A percentile compares a stretch with the other conserved stretches of the same genome.
Evolutionary conservation across 2,113 vertebrate species (phyloP).

Genomic region (Polypterus senegalus): DNA sequence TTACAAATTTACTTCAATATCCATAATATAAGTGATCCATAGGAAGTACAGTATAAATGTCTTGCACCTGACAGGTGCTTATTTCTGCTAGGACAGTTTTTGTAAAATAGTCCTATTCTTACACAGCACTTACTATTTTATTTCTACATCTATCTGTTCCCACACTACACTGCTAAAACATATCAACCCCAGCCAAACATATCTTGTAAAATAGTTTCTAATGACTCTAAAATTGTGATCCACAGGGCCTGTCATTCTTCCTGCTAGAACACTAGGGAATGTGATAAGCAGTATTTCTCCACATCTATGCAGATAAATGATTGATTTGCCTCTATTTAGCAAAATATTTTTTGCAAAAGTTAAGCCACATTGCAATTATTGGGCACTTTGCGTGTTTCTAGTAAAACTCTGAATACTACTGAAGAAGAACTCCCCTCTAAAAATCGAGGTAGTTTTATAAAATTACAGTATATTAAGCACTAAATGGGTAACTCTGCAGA

Average conservation of each 20-base stretch:
- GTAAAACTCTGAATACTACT: not conserved
- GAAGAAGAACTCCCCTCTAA: not conserved
- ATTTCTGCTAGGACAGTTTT: too few relatives aligned
- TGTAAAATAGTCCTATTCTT: too few relatives aligned
- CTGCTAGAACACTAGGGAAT: not conserved
- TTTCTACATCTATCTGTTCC: too few relatives aligned
- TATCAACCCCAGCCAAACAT: not conserved
- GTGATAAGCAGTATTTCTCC: not conserved
- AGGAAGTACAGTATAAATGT: too few relatives aligned
- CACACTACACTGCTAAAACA: too few relatives aligned
- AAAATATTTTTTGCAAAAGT: not conserved
- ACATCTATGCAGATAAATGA: too few relatives aligned
- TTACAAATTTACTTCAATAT: too few relatives aligned
- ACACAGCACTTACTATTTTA: too few relatives aligned
- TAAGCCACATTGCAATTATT: not conserved
- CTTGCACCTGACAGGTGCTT: too few relatives aligned
- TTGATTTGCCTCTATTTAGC: too few relatives aligned
- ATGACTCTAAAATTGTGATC: not conserved
- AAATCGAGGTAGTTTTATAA: not conserved
- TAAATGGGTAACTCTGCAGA: not conserved
- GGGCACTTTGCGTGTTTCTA: not conserved
- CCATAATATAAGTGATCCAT: too few relatives aligned
- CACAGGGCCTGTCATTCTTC: not conserved
- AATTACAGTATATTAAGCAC: slow-evolving; percentile 13
- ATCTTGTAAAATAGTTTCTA: not conserved